Evolutionary conservation across 2,888 invertebrate genomes (phyloP), one percentile per base, ranked within the genome.

Genomic region (Melikaiella ostensackeni): DNA sequence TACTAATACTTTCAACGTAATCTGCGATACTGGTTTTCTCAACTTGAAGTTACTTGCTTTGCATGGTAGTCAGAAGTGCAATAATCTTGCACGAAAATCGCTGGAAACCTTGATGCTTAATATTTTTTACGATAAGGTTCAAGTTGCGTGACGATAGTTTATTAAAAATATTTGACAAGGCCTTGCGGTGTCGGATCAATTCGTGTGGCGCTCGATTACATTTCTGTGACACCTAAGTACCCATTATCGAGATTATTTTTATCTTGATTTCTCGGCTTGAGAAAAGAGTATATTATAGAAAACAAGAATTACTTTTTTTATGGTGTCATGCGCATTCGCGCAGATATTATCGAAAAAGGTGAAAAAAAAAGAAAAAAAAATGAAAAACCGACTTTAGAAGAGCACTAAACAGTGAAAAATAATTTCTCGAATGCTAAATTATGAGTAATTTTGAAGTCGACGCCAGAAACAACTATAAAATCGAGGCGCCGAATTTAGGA

Each of bases 141-240:
- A 70, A 55, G 70, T 70, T 70, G 70, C 70, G 70, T 70, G 70
- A 50, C 70, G 55, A 70, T 50, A 21, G 70, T 55, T 70, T 70
- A 70, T 70, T 33, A 70, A 70, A 30, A 70, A 50, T 70, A 50
- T 70, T 50, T 70, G 33, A 50, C 70, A n/a, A 55, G 70, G 50
- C 50, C 70, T 50, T 70, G 70, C 50, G 55, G 30, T 70, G 70
- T 46, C 50, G 66, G 66, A 46, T 66, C 66, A 66, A 27, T n/a
- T 66, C 66, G 27, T 66, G 66, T 66, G 46, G 66, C n/a, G 21
- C n/a, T 30, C 70, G 21, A 70, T 55, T 70, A 33, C 50, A 27
- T n/a, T 55, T 70, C 13, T 55, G 33, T 33, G 70, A 55, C 70
- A 70, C 70, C 70, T 70, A 30, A 50, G 30, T 19, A 50, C 70